Base-by-base conservation (phyloP, 1,140 invertebrate species). In the Polyergus mexicanus region DNA sequence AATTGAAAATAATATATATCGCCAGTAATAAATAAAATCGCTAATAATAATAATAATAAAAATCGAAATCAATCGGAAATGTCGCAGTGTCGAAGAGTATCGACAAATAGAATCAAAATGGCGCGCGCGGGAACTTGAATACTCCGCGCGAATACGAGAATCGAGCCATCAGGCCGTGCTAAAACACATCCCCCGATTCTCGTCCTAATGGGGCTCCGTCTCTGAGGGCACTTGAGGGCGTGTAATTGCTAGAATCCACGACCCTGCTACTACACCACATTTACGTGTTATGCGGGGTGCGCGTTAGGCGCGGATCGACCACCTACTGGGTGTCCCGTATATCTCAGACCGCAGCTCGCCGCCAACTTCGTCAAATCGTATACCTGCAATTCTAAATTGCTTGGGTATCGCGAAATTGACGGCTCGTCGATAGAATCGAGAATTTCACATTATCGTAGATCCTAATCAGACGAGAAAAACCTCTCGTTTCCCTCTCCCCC, bases 231-330 rank as follows among this genome's bases (percentile, higher is more conserved):
- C 94, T 95, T 90, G 92, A 95, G 92, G 92, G 91, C 90, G 91
- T 95, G 94, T 95, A 95, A 95, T 95, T 95, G 94, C 94, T 95
- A 93, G 93, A 94, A 95, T 95, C 94, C 91, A 94, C 93, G 92
- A 94, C 92, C 93, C 94, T 88, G 92, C 90, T 92, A 92, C 91
- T 94, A 93, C 88, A 94, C 91, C 92, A 91, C 92, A 93, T 94
- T 91, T 94, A 93, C 89, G 92, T 87, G 92, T 92, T 92, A 90
- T 90, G 86, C 88, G 87, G 89, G 89, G 90, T 92, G 91, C 92
- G 90, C 92, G 85, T 89, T 83, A 87, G 76, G 75, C 84, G 86
- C 83, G 69, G 87, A 89, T 89, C 89, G 89, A 90, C 87, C 88
- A 88, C 87, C 72, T 94, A 94, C 92, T 86, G 93, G 92, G 91